Conservation (phyloP, 1,140 invertebrate genomes). For the Aradophagus sp. region DNA sequence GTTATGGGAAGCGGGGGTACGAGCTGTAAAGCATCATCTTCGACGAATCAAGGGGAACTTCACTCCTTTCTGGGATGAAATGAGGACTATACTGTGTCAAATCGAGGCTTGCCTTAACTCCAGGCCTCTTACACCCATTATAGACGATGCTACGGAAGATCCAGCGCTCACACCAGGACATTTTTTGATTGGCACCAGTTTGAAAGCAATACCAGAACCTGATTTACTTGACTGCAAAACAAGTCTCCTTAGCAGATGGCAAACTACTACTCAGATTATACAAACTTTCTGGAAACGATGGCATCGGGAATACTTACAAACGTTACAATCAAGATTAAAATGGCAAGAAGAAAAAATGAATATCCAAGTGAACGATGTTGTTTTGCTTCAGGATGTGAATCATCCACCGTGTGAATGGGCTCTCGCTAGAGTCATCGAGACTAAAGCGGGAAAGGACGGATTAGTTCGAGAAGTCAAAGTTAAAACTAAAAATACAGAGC, state of each 20-base stretch:
- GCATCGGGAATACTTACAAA: neutral
- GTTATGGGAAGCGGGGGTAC: constrained; percentile 62
- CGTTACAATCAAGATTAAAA: constrained; percentile 3
- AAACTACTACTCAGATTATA: neutral
- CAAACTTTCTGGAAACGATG: constrained; percentile 9
- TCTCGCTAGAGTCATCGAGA: neutral
- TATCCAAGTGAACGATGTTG: neutral
- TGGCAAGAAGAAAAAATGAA: neutral
- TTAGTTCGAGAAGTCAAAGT: neutral
- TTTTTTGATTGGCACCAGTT: constrained; percentile 45
- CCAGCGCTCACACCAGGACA: constrained; percentile 48
- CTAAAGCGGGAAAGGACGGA: neutral
- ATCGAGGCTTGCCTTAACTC: constrained; percentile 65
- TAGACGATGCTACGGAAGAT: constrained; percentile 29
- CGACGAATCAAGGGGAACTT: constrained; percentile 24
- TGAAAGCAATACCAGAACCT: constrained; percentile 6
- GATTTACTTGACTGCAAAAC: neutral
- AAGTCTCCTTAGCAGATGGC: constrained; percentile 1
- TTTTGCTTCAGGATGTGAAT: neutral
- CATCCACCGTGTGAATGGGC: constrained; percentile 7
- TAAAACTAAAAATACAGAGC: neutral
- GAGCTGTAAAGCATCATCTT: constrained; percentile 54
- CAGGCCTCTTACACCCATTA: constrained; percentile 54
- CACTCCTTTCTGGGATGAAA: constrained; percentile 52
- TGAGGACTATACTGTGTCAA: constrained; percentile 57